Evolutionary conservation across 92 coral and sea anemone species (phyloP), one percentile per base, ranked within the genome.

Genomic region (Phenganax subtilis): DNA sequence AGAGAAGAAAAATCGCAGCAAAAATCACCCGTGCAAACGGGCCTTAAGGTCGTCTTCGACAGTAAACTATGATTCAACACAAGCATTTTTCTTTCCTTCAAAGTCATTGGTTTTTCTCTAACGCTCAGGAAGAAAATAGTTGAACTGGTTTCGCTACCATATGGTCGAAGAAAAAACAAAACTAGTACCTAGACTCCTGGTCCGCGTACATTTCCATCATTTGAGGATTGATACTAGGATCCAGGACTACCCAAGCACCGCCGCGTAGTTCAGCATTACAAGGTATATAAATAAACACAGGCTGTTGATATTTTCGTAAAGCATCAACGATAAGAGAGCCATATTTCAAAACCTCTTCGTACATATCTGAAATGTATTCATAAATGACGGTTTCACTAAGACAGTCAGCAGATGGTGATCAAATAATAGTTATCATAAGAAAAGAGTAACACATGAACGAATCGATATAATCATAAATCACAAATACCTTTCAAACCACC

Each of bases 161-260:
- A 2, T 37, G 47, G 5, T 37, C 47, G 47, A 37, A 37, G 47
- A 1, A 5, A 37, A 75, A 47, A 47, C 6, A 11, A 8, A 27
- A 11, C 15, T 68, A 85, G 60, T 55, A 94, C 98, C 91, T 92
- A 89, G 94, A 90, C 86, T 88, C 87, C 83, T 87, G 92, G 76
- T 94, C 98, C 57, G 98, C 97, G 81, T 94, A 94, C 98, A 94
- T 94, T 83, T 94, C 98, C 96, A 94, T 94, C 79, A 85, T 84
- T 11, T 90, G 92, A 3, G 96, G 92, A 73, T 94, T 94, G 62
- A 94, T 94, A 12, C 92, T 90, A 4, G 97, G 97, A 82, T 94
- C 98, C 31, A 94, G 88, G 73, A 94, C 98, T 7, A 94, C 98
- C 98, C 98, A 94, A 76, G 98, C 98, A 56, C 98, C 98, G 11